These are phyloP conservation scores for Pristionchus arcanus DNA, from an alignment of 2,888 invertebrate species.

Conservation along the genomic window DNA sequence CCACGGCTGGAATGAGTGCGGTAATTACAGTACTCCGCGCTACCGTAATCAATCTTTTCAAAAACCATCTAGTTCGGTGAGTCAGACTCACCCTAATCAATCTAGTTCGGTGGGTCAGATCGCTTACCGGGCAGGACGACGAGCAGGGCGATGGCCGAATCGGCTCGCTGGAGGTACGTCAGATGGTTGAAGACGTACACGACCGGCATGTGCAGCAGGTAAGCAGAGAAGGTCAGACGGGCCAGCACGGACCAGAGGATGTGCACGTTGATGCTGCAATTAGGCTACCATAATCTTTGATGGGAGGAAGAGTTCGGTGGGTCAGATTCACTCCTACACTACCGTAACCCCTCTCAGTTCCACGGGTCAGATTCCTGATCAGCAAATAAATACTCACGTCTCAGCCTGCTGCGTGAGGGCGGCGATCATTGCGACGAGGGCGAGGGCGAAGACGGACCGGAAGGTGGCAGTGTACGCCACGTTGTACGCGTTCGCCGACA, in stretches of 20 bases:
- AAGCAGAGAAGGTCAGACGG: constrained; percentile 74
- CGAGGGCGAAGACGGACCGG: constrained; percentile 73
- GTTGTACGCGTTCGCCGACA: constrained; percentile 71
- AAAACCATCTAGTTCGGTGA: background rate
- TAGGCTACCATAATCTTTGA: background rate
- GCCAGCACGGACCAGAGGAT: constrained; percentile 71
- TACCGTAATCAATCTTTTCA: background rate
- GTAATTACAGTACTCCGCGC: background rate
- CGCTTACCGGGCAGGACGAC: constrained; percentile 62
- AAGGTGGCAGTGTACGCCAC: constrained; percentile 76
- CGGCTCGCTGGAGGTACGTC: constrained; percentile 71
- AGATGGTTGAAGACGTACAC: constrained; percentile 76
- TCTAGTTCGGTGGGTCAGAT: background rate
- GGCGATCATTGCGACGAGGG: constrained; percentile 70
- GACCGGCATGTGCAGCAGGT: constrained; percentile 77
- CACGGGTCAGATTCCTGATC: background rate
- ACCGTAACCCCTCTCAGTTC: background rate
- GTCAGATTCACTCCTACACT: background rate
- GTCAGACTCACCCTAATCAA: background rate
- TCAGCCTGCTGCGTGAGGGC: constrained; percentile 58
- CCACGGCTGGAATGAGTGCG: constrained; percentile 65
- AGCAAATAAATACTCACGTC: constrained; percentile 54
- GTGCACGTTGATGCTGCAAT: constrained; percentile 63
- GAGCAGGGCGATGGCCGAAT: constrained; percentile 70
- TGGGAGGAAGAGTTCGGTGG: constrained; percentile 19